These are phyloP conservation scores for Amphimallon solstitiale DNA, from an alignment of 2,888 invertebrate genomes.

Conservation along the genomic window DNA sequence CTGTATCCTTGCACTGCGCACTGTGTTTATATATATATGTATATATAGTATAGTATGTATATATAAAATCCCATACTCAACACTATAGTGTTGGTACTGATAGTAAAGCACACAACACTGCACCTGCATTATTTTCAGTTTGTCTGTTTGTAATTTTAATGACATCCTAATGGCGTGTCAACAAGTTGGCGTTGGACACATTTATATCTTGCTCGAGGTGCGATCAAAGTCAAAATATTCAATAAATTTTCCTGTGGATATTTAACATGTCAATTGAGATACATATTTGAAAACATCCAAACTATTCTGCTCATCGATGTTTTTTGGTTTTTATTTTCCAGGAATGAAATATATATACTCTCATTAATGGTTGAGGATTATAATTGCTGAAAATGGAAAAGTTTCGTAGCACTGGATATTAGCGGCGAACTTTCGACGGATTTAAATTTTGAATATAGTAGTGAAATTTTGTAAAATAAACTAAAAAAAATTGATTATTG, in stretches of 20 bases:
- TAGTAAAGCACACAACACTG: not conserved
- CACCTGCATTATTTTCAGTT: conserved; percentile 21
- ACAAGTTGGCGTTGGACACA: conserved; percentile 33
- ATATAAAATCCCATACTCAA: not conserved
- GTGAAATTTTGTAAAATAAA: too few relatives aligned
- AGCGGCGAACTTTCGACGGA: too few relatives aligned
- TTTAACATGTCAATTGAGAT: conserved; percentile 2
- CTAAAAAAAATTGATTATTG: too few relatives aligned
- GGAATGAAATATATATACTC: too few relatives aligned
- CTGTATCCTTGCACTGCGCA: conserved; percentile 46
- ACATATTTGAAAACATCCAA: too few relatives aligned
- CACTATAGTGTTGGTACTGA: not conserved
- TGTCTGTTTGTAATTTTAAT: conserved; percentile 28
- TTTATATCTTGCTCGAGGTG: conserved; percentile 20
- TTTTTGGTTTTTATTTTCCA: too few relatives aligned
- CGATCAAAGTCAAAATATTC: conserved; percentile 23
- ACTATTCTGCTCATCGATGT: too few relatives aligned
- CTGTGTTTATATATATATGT: conserved; percentile 30
- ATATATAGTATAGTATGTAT: not conserved
- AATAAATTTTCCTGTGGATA: not conserved
- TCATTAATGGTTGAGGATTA: too few relatives aligned
- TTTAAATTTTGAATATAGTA: too few relatives aligned
- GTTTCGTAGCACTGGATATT: too few relatives aligned
- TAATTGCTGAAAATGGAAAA: too few relatives aligned
- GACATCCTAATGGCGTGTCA: conserved; percentile 32